Percentiles rank a stretch among this genome's conserved stretches.
Evolutionary conservation across 2,797 vertebrate species (phyloP).

Genomic region (Pseudocheirus occidentalis): DNA sequence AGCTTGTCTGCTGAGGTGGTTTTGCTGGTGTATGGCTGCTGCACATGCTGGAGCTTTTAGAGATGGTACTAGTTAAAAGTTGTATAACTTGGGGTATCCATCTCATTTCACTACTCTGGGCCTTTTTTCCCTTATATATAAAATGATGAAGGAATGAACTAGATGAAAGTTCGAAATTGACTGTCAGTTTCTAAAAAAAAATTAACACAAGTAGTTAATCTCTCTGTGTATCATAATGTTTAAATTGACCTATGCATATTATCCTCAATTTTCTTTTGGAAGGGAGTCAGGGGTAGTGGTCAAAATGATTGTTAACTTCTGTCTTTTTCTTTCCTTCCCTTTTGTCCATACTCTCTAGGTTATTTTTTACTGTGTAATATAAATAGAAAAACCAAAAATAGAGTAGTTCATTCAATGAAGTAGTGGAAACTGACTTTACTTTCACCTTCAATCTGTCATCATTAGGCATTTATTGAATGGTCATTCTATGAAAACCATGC

Average conservation of each 20-base stretch:
- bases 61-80: neutral
- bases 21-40: no score
- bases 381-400: neutral
- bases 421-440: neutral
- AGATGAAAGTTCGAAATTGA: neutral
- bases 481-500: neutral
- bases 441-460: slow-evolving; percentile 23
- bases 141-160: neutral
- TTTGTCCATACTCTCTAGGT: neutral
- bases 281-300: neutral
- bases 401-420: slow-evolving; percentile 13
- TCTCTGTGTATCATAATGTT: neutral
- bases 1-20: no score
- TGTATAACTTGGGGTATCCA: neutral
- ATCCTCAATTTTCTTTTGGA: neutral
- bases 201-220: neutral
- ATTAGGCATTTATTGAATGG: neutral
- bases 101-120: neutral
- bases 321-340: neutral
- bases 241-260: neutral
- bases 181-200: neutral
- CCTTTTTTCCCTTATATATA: neutral
- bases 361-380: neutral
- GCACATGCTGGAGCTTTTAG: no score
- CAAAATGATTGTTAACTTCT: neutral